Percentiles rank a stretch among this genome's conserved stretches.
Evolutionary conservation across 2,797 vertebrate species (phyloP).

Genomic region (Poecile montanus): DNA sequence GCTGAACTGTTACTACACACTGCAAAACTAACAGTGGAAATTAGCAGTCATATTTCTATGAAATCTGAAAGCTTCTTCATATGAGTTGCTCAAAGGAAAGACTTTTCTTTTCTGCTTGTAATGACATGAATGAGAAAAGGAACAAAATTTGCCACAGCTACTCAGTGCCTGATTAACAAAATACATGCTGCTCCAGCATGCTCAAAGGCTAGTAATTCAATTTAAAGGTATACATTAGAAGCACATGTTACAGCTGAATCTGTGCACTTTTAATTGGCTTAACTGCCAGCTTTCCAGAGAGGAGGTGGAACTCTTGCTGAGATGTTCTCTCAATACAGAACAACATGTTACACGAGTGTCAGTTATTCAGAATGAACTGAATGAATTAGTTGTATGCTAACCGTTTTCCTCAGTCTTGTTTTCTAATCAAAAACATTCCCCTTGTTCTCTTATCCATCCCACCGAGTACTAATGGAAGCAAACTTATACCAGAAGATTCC

Average conservation of each 20-base stretch:
- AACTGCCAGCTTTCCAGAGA: slow-evolving; percentile 1
- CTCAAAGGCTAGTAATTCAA: slow-evolving; percentile 3
- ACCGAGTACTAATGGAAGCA: not conserved
- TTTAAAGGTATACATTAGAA: slow-evolving; percentile 9
- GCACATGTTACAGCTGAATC: not conserved
- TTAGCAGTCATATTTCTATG: not conserved
- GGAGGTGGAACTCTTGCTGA: slow-evolving; percentile 30
- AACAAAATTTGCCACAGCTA: not conserved
- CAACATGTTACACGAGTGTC: not conserved
- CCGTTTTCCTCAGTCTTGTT: not conserved
- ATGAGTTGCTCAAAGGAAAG: not conserved
- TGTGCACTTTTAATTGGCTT: slow-evolving; percentile 21
- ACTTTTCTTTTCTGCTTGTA: not conserved
- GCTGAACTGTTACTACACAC: no score
- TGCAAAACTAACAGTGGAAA: not conserved
- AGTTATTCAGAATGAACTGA: not conserved
- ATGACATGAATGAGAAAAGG: not conserved
- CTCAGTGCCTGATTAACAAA: slow-evolving; percentile 27
- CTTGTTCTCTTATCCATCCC: not conserved
- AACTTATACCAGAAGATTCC: not conserved
- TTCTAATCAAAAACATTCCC: not conserved
- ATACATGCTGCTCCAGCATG: not conserved
- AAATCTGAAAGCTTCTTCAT: not conserved
- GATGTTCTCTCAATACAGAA: not conserved
- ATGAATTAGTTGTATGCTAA: not conserved